Evolutionary conservation across 2,888 invertebrate species (phyloP).

Genomic region (Hartigia nigra): DNA sequence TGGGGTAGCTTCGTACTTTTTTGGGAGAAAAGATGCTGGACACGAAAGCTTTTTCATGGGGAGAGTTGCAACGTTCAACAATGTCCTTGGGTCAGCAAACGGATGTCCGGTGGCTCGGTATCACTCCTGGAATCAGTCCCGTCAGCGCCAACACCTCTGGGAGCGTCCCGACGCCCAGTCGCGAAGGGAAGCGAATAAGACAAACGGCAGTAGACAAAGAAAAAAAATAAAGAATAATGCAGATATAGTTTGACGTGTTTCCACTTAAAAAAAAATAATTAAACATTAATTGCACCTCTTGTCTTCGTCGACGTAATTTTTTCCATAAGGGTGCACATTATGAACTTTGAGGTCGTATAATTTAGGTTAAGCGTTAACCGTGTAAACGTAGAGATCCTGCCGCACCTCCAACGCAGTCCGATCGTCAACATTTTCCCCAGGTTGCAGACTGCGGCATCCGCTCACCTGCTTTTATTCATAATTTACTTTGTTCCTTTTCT

Average conservation of each 20-base stretch:
- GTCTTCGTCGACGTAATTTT: not conserved
- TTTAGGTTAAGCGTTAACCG: conserved; percentile 21
- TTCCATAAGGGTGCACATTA: not conserved
- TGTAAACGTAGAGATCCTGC: conserved; percentile 43
- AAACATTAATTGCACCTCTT: not conserved
- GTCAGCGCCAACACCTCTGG: conserved; percentile 48
- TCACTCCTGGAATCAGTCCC: conserved; percentile 59
- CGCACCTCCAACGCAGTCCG: conserved; percentile 27
- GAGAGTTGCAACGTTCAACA: not conserved
- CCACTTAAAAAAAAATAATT: not conserved
- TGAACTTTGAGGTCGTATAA: not conserved
- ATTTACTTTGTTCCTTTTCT: conserved; percentile 51
- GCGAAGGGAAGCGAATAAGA: conserved; percentile 10
- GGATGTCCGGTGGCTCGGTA: conserved; percentile 57
- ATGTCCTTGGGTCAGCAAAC: conserved; percentile 44
- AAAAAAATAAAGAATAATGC: not conserved
- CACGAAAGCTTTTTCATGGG: conserved; percentile 17
- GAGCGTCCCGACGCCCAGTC: conserved; percentile 1
- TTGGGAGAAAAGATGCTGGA: conserved; percentile 23
- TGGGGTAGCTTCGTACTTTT: not conserved
- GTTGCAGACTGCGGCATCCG: conserved; percentile 45
- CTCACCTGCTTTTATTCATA: conserved; percentile 55
- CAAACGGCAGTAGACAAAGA: conserved; percentile 10
- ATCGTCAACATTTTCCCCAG: conserved; percentile 27
- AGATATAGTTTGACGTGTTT: not conserved